Evolutionary conservation across 2,888 invertebrate species (phyloP).

Genomic region (Thecocarcelia acutangulata): DNA sequence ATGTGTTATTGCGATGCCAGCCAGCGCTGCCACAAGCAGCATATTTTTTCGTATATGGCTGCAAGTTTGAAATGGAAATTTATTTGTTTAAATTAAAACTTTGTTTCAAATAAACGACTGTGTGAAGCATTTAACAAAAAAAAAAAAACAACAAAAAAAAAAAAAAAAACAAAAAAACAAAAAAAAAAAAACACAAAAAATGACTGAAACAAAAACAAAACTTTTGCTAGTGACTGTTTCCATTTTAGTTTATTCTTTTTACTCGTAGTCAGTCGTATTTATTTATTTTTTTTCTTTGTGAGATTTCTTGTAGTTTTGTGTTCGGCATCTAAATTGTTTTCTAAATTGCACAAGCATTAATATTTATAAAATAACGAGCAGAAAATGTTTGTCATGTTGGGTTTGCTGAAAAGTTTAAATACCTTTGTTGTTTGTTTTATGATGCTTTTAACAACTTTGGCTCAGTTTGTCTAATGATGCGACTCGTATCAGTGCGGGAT

Average conservation of each 20-base stretch:
- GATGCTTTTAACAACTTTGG: constrained; percentile 16
- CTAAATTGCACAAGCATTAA: constrained; percentile 65
- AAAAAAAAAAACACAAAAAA: constrained; percentile 4
- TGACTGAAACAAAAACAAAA: constrained; percentile 27
- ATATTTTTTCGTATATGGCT: constrained; percentile 17
- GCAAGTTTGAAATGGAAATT: constrained; percentile 56
- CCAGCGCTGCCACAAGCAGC: neutral
- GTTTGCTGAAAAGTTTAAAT: constrained; percentile 49
- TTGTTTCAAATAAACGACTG: constrained; percentile 8
- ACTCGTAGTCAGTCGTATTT: too few species aligned
- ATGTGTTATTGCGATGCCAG: constrained; percentile 12
- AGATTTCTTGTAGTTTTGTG: constrained; percentile 19
- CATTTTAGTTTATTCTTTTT: constrained; percentile 9
- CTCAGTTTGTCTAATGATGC: neutral
- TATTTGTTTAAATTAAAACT: constrained; percentile 58
- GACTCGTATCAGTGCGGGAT: neutral
- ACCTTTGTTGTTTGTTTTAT: constrained; percentile 10
- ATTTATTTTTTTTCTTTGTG: neutral
- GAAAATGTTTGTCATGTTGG: constrained; percentile 22
- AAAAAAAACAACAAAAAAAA: constrained; percentile 3
- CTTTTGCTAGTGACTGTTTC: constrained; percentile 32
- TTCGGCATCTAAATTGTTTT: constrained; percentile 60
- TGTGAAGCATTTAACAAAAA: constrained; percentile 5
- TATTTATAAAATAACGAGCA: constrained; percentile 40
- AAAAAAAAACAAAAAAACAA: neutral